Base-by-base conservation (phyloP, 2,113 vertebrate species). In the Microcebus ravelobensis region DNA sequence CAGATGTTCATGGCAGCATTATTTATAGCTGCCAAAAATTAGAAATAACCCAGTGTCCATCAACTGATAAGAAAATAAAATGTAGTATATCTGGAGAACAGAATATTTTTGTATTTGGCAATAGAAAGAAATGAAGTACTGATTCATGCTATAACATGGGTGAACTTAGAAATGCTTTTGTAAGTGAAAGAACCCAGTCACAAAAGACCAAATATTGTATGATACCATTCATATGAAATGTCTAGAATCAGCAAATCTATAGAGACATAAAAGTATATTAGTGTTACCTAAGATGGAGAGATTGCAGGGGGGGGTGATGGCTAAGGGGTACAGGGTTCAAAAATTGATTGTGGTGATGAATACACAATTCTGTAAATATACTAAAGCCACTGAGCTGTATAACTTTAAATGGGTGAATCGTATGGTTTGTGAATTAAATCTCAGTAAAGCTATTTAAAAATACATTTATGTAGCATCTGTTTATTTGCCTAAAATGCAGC, bases 161-260 rank as follows among this genome's bases (percentile, higher is more conserved):
- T 67, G 36, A 80, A 92, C 36, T 50, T 87, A 77, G 70, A 87
- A 90, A 87, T 91, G 36, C 65, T n/a, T 77, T 77, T 87, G 82
- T 57, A 59, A 80, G 90, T 92, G 50, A 92, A 94, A 90, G 48
- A 82, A 77, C 25, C n/a, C 50, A 81, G 74, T 89, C 20, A 27
- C 92, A 80, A 76, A 89, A 50, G 39, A 94, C 20, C 48, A 79
- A 31, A 84, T 87, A 25, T 52, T 76, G 23, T 82, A 61, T 95
- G 48, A 63, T 81, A 76, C 31, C 11, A 45, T 86, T 86, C 34
- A 74, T 65, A 70, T 52, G 23, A 80, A 70, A 81, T 52, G 65
- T 84, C 57, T 50, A 85, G 73, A 59, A 59, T 59, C 70, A 36
- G 74, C 74, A 81, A 61, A 76, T 92, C n/a, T 85, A 1, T 67